phyloP scores from a whole-genome alignment of 2,888 invertebrate genomes.

The Ennomos erosarius region DNA sequence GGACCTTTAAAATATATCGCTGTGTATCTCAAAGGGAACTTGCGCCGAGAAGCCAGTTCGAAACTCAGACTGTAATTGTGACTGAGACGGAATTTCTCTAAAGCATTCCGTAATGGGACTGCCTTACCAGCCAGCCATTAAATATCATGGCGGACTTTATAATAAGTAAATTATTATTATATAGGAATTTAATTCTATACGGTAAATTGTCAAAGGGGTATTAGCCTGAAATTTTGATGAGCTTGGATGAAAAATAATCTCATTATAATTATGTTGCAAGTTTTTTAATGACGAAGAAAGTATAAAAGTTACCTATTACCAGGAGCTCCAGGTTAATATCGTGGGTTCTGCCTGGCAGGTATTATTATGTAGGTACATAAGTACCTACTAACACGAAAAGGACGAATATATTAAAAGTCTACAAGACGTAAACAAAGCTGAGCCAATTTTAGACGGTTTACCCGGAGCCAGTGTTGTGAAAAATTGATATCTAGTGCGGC shows the following conservation, averaged over 20 bases:
- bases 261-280: too few species aligned
- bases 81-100: conserved; percentile 18
- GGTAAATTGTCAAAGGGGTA: conserved; percentile 7
- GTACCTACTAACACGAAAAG: not conserved
- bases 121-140: conserved; percentile 10
- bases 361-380: too few species aligned
- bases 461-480: conserved; percentile 63
- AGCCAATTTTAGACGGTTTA: conserved; percentile 36
- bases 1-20: not conserved
- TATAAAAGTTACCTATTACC: too few species aligned
- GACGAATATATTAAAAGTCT: conserved; percentile 18
- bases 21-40: conserved; percentile 14
- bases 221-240: not conserved
- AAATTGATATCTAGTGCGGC: conserved; percentile 56
- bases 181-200: conserved; percentile 12
- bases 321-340: too few species aligned
- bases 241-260: not conserved
- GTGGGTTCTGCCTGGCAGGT: too few species aligned
- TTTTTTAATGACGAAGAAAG: too few species aligned
- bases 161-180: conserved; percentile 1
- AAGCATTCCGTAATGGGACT: conserved; percentile 23
- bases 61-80: conserved; percentile 22
- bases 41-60: conserved; percentile 10
- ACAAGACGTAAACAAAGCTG: conserved; percentile 33
- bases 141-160: conserved; percentile 16